Evolutionary conservation across 2,113 vertebrate species (phyloP).

Genomic region (Promerops cafer): DNA sequence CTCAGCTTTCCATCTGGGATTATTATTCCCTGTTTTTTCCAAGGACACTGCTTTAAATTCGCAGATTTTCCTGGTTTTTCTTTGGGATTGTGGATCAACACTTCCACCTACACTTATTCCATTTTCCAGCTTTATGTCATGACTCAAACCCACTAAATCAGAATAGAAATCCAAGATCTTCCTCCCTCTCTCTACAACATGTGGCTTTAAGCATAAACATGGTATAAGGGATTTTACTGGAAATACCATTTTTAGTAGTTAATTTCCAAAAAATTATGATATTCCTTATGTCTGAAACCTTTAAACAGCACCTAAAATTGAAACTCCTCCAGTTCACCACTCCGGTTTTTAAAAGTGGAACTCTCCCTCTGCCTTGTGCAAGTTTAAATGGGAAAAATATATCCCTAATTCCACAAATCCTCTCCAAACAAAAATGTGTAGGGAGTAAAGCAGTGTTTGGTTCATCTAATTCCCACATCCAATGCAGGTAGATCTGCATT

Average conservation of each 20-base stretch:
- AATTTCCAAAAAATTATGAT: not conserved
- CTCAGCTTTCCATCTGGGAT: not conserved
- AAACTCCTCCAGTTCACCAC: not conserved
- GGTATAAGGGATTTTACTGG: not conserved
- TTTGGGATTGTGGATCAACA: not conserved
- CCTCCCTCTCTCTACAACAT: fast-evolving
- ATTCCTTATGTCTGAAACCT: not conserved
- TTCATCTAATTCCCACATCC: not conserved
- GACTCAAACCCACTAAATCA: not conserved
- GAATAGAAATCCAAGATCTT: not conserved
- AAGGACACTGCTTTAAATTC: not conserved
- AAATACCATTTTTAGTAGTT: not conserved
- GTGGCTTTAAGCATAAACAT: fast-evolving
- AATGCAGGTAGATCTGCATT: not conserved
- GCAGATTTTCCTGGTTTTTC: not conserved
- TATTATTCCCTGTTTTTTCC: not conserved
- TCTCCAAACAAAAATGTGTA: not conserved
- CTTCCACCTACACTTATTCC: not conserved
- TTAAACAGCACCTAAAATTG: not conserved
- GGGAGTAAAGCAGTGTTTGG: not conserved
- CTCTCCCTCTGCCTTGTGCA: not conserved
- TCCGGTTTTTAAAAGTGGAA: not conserved
- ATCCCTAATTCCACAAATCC: not conserved
- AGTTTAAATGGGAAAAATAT: not conserved
- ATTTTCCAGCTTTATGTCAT: not conserved